phyloP scores from a whole-genome alignment of 2,113 vertebrate species.

The Rostratula benghalensis region DNA sequence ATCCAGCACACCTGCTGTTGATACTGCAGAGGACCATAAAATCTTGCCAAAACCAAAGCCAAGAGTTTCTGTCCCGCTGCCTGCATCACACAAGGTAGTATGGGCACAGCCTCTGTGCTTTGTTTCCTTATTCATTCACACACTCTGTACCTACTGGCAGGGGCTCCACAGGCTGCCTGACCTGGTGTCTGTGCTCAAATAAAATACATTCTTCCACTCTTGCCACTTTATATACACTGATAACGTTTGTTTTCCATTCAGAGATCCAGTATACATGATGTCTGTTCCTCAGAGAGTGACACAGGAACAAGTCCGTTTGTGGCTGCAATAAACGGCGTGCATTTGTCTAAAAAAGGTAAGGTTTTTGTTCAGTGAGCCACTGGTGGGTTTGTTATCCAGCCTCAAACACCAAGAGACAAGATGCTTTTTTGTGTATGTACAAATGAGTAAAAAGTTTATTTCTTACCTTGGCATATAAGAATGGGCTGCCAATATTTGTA shows the following conservation, averaged over 20 bases:
- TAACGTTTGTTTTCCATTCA: constrained; percentile 14
- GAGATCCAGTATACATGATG: constrained; percentile 31
- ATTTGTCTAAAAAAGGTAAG: constrained; percentile 38
- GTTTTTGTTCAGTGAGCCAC: neutral
- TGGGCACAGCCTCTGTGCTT: neutral
- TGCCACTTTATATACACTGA: neutral
- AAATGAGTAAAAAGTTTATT: neutral
- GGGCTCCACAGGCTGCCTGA: neutral
- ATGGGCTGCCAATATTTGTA: neutral
- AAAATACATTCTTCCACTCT: neutral
- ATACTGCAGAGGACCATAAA: neutral
- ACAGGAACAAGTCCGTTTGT: neutral
- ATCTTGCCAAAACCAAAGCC: constrained; percentile 15
- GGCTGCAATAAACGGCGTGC: neutral
- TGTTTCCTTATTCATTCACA: neutral
- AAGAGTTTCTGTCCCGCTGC: neutral
- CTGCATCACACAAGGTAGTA: constrained; percentile 48
- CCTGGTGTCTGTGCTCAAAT: neutral
- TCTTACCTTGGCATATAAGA: neutral
- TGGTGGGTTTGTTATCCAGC: neutral
- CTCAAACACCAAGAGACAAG: neutral
- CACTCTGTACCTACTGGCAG: neutral
- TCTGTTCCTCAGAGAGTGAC: constrained; percentile 55
- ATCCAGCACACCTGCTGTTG: neutral
- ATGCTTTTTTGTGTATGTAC: neutral